A percentile compares a stretch with the other conserved stretches of the same genome.
These are phyloP conservation scores for Charaxes varanes DNA, from an alignment of 1,140 invertebrate genomes.

Conservation along the genomic window DNA sequence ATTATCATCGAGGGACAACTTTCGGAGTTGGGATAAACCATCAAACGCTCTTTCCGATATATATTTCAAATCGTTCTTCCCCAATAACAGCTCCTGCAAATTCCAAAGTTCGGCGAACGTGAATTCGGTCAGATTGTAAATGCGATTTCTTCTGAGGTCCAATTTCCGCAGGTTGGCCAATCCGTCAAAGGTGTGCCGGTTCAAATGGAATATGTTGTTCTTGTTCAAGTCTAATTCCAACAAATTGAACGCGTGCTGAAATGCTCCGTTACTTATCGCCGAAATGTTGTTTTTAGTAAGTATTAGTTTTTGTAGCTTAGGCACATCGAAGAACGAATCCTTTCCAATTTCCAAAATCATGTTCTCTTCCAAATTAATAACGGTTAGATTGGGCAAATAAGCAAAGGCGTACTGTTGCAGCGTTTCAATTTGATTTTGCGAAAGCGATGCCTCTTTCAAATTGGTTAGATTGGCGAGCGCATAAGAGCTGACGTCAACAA, in stretches of 20 bases:
- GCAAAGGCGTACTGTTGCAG: slow-evolving; percentile 80
- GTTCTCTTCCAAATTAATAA: slow-evolving; percentile 82
- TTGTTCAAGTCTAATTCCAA: slow-evolving; percentile 80
- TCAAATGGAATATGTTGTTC: slow-evolving; percentile 81
- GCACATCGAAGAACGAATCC: slow-evolving; percentile 81
- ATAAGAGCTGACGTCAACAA: slow-evolving; percentile 78
- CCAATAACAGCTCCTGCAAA: slow-evolving; percentile 81
- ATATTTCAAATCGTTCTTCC: slow-evolving; percentile 79
- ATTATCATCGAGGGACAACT: slow-evolving; percentile 83
- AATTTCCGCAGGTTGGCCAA: slow-evolving; percentile 79
- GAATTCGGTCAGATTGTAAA: slow-evolving; percentile 82
- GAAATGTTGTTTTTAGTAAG: slow-evolving; percentile 83
- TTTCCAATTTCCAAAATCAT: slow-evolving; percentile 81
- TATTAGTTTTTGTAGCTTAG: slow-evolving; percentile 78
- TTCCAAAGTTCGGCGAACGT: slow-evolving; percentile 84
- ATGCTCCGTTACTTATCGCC: slow-evolving; percentile 81
- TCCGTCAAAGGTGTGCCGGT: slow-evolving; percentile 81
- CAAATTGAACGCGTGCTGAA: slow-evolving; percentile 78
- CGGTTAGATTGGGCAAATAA: slow-evolving; percentile 78
- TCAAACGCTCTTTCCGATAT: slow-evolving; percentile 83
- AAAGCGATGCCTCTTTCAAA: slow-evolving; percentile 79
- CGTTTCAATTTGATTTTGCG: slow-evolving; percentile 79
- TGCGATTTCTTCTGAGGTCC: slow-evolving; percentile 80
- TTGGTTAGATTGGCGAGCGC: slow-evolving; percentile 82
- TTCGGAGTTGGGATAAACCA: slow-evolving; percentile 79